Percentiles rank a stretch among this genome's conserved stretches.
Conservation (phyloP, 1,140 invertebrate species). For the Lanistes nyassanus region DNA sequence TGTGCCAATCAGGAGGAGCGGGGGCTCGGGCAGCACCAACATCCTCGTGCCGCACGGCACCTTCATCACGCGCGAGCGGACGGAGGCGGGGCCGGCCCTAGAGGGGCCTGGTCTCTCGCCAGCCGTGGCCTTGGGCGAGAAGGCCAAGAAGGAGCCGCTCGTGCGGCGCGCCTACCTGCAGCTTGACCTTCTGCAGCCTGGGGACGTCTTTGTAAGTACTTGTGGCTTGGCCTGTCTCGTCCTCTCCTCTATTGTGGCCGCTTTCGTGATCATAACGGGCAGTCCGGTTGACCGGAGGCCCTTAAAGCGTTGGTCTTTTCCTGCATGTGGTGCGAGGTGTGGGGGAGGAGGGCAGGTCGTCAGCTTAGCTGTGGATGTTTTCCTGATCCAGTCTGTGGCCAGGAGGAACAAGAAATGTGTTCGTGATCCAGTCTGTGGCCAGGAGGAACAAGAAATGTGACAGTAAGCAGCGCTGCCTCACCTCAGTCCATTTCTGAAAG, state of each 20-base stretch:
- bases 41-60: slow-evolving; percentile 47
- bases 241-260: neutral
- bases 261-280: too few species aligned
- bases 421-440: too few species aligned
- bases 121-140: slow-evolving; percentile 25
- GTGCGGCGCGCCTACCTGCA: slow-evolving; percentile 49
- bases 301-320: too few species aligned
- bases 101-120: neutral
- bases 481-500: too few species aligned
- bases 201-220: slow-evolving; percentile 61
- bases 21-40: slow-evolving; percentile 7
- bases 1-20: slow-evolving; percentile 10
- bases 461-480: too few species aligned
- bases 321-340: too few species aligned
- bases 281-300: too few species aligned
- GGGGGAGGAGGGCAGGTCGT: too few species aligned
- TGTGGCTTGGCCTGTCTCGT: neutral
- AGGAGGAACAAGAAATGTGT: too few species aligned
- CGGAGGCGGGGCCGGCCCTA: slow-evolving; percentile 38
- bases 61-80: slow-evolving; percentile 55
- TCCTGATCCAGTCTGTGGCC: too few species aligned
- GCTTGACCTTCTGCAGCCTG: slow-evolving; percentile 51
- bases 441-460: too few species aligned
- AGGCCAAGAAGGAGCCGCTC: slow-evolving; percentile 37
- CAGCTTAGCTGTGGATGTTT: too few species aligned